Conservation (phyloP, 2,888 invertebrate species). For the Campoletis raptor region DNA sequence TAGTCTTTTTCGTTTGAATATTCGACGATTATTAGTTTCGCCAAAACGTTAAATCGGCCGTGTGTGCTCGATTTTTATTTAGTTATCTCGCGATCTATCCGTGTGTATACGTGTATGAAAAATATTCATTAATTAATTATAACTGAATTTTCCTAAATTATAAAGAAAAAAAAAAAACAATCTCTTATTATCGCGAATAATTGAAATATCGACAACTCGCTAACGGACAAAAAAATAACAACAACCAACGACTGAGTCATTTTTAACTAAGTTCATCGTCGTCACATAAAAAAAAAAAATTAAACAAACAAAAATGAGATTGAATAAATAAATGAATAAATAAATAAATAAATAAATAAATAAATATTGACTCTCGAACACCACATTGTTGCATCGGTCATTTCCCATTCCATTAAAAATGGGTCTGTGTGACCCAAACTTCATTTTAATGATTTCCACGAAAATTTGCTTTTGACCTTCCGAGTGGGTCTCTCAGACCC, state of each 20-base stretch:
- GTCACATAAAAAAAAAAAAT: slow-evolving; percentile 6
- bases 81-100: slow-evolving; percentile 41
- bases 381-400: neutral
- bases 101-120: slow-evolving; percentile 27
- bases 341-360: neutral
- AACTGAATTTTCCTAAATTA: slow-evolving; percentile 52
- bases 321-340: neutral
- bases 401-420: neutral
- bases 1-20: slow-evolving; percentile 19
- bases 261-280: slow-evolving; percentile 56
- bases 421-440: neutral
- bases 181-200: slow-evolving; percentile 49
- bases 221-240: slow-evolving; percentile 28
- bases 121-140: slow-evolving; percentile 34
- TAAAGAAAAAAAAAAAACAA: neutral
- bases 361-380: slow-evolving; percentile 35
- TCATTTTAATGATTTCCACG: neutral
- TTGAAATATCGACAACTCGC: slow-evolving; percentile 50
- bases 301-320: neutral
- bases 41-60: neutral
- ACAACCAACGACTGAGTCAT: slow-evolving; percentile 70
- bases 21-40: slow-evolving; percentile 13
- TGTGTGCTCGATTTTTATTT: slow-evolving; percentile 22
- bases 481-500: neutral
- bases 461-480: neutral